phyloP scores from a whole-genome alignment of 2,888 invertebrate species.

The Polydrusus tereticollis region DNA sequence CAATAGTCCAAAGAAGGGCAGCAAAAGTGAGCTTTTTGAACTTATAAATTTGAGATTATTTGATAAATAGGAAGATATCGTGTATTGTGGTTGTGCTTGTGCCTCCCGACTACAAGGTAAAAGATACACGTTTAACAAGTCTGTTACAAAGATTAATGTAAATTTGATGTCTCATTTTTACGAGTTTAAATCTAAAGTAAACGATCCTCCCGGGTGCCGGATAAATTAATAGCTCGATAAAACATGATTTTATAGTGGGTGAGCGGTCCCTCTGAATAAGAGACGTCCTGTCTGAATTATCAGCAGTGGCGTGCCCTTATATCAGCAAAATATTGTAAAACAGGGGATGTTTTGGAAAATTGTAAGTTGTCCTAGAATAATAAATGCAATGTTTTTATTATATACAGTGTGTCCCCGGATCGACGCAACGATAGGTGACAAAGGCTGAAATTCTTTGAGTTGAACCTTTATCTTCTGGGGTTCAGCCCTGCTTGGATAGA shows the following conservation, averaged over 20 bases:
- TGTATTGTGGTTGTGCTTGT: neutral
- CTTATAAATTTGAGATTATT: too few relatives aligned
- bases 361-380: too few relatives aligned
- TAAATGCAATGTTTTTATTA: too few relatives aligned
- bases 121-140: slow-evolving; percentile 41
- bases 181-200: slow-evolving; percentile 50
- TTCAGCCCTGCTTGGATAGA: too few relatives aligned
- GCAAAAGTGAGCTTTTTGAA: too few relatives aligned
- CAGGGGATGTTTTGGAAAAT: too few relatives aligned
- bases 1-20: too few relatives aligned
- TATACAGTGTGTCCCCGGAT: too few relatives aligned
- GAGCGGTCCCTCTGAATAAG: slow-evolving; percentile 1
- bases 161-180: slow-evolving; percentile 52
- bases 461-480: too few relatives aligned
- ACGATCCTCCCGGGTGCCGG: slow-evolving; percentile 42
- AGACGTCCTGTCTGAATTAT: neutral
- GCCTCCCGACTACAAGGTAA: slow-evolving; percentile 3
- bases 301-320: neutral
- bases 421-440: too few relatives aligned
- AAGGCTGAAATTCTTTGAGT: too few relatives aligned
- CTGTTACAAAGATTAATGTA: slow-evolving; percentile 44
- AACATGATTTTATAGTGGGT: slow-evolving; percentile 49
- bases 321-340: too few relatives aligned
- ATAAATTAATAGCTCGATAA: slow-evolving; percentile 51
- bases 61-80: neutral